Conservation (phyloP, 2,113 vertebrate genomes). For the Globicephala melas region DNA sequence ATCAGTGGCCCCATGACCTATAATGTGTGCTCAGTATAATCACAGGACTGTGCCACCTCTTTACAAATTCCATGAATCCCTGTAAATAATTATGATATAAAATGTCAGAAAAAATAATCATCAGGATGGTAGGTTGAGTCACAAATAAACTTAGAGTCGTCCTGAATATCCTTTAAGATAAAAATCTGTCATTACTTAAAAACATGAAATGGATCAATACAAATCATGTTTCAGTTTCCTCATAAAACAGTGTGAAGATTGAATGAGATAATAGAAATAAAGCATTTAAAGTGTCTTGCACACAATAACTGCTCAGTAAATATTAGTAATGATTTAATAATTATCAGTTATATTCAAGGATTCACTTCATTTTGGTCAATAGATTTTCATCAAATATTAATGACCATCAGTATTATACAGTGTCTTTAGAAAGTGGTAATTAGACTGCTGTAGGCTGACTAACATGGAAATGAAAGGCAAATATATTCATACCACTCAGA, state of each 20-base stretch:
- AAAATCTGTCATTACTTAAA: neutral
- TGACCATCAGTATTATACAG: neutral
- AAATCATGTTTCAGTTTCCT: neutral
- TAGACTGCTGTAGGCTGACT: conserved; percentile 18
- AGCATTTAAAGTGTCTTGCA: neutral
- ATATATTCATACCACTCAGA: conserved; percentile 55
- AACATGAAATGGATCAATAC: neutral
- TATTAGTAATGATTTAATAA: conserved; percentile 46
- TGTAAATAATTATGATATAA: neutral
- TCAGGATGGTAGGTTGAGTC: neutral
- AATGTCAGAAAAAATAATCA: neutral
- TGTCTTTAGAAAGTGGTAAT: conserved; percentile 57
- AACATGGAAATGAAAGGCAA: conserved; percentile 59
- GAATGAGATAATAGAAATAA: neutral
- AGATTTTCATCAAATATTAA: conserved; percentile 60
- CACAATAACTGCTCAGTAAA: conserved; percentile 49
- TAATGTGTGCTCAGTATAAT: neutral
- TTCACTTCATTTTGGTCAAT: conserved; percentile 54
- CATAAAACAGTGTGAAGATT: neutral
- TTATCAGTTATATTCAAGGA: conserved; percentile 41
- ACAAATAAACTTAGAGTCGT: neutral
- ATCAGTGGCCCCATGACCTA: accelerated
- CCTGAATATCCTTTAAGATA: neutral
- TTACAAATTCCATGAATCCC: neutral
- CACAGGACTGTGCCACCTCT: neutral